Evolutionary conservation across 2,113 vertebrate species (phyloP).

Genomic region (Pristiophorus japonicus): DNA sequence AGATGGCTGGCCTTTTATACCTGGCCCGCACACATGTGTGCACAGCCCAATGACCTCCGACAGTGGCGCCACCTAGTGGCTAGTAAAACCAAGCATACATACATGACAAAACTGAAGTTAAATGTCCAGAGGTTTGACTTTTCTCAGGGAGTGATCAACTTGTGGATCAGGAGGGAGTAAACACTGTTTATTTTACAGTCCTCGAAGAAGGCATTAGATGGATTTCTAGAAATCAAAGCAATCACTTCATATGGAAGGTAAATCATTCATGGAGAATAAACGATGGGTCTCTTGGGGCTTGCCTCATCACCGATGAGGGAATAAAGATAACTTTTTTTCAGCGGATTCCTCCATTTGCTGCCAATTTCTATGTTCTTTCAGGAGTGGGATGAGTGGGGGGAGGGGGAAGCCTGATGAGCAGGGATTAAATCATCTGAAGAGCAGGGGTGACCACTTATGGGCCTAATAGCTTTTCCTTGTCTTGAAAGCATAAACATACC

Average conservation of each 20-base stretch:
- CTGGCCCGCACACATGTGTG: no score
- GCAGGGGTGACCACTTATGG: neutral
- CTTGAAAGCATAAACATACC: neutral
- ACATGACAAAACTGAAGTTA: neutral
- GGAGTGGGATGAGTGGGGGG: no score
- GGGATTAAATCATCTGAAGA: neutral
- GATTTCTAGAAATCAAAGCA: neutral
- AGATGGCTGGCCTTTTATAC: no score
- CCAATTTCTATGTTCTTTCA: neutral
- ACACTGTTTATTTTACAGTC: neutral
- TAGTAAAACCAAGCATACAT: no score
- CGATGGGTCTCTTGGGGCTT: neutral
- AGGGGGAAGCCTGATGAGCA: neutral
- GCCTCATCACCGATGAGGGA: neutral
- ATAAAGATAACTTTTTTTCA: neutral
- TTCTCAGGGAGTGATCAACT: neutral
- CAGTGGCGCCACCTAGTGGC: no score
- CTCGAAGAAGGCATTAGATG: neutral
- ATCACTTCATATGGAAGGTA: neutral
- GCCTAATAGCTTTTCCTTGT: neutral
- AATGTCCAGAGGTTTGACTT: neutral
- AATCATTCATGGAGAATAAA: neutral
- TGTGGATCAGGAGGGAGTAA: neutral
- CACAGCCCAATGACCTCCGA: no score
- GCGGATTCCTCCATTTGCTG: no score